These are phyloP conservation scores for Taeniopygia guttata DNA, from an alignment of 2,797 vertebrate genomes.

Conservation along the genomic window DNA sequence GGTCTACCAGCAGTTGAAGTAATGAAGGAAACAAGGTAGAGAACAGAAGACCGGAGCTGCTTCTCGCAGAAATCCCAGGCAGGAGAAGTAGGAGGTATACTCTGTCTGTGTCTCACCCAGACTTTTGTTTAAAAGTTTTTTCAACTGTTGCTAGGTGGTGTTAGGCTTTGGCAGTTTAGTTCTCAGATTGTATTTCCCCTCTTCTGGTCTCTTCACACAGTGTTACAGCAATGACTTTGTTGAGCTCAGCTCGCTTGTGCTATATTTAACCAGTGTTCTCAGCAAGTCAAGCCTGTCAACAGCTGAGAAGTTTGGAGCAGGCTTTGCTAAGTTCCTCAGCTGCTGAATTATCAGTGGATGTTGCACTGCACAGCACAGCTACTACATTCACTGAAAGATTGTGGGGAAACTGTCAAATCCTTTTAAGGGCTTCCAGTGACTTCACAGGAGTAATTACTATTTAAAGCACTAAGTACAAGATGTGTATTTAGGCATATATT, in stretches of 20 bases:
- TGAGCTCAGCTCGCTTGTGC: slow-evolving; percentile 77
- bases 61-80: slow-evolving; percentile 72
- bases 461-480: slow-evolving; percentile 59
- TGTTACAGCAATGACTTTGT: slow-evolving; percentile 79
- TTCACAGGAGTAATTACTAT: slow-evolving; percentile 67
- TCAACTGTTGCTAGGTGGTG: slow-evolving; percentile 83
- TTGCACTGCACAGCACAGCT: slow-evolving; percentile 51
- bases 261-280: slow-evolving; percentile 94
- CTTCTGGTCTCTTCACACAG: slow-evolving; percentile 74
- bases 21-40: slow-evolving; percentile 76
- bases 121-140: slow-evolving; percentile 79
- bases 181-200: slow-evolving; percentile 77
- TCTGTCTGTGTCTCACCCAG: slow-evolving; percentile 72
- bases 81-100: slow-evolving; percentile 73
- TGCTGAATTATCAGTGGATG: slow-evolving; percentile 86
- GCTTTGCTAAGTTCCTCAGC: slow-evolving; percentile 82
- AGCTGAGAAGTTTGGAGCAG: slow-evolving; percentile 87
- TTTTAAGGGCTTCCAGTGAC: slow-evolving; percentile 72
- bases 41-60: slow-evolving; percentile 70
- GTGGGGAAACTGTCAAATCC: slow-evolving; percentile 64
- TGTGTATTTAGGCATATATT: slow-evolving; percentile 50
- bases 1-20: slow-evolving; percentile 75
- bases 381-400: slow-evolving; percentile 53
- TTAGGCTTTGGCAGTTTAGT: slow-evolving; percentile 80
- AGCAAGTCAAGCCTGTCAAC: slow-evolving; percentile 88